These are phyloP conservation scores for Gastrophysa polygoni DNA, from an alignment of 2,888 invertebrate species.

Conservation along the genomic window DNA sequence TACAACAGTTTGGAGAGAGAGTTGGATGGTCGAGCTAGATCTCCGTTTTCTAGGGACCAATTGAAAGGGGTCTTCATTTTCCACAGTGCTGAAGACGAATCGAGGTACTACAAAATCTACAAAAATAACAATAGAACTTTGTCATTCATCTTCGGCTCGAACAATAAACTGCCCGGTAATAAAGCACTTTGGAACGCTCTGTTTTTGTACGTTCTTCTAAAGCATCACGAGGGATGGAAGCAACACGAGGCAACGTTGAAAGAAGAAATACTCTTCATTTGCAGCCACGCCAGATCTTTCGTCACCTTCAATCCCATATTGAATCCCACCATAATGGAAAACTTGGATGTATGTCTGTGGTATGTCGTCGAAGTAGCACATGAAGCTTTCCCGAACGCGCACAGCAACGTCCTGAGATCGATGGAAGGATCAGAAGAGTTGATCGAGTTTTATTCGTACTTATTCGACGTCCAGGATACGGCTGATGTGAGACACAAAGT, in stretches of 20 bases:
- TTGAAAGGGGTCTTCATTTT: slow-evolving; percentile 7
- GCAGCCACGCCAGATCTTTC: neutral
- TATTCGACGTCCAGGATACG: neutral
- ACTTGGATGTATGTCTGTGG: slow-evolving; percentile 9
- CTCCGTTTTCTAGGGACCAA: neutral
- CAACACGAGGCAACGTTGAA: neutral
- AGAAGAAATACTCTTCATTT: slow-evolving; percentile 1
- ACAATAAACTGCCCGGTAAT: slow-evolving; percentile 9
- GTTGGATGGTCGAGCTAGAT: neutral
- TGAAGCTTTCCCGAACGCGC: neutral
- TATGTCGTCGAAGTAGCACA: slow-evolving; percentile 9
- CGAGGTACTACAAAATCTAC: neutral
- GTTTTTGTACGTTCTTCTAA: slow-evolving; percentile 4
- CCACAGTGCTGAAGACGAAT: neutral
- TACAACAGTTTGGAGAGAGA: neutral
- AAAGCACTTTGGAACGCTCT: slow-evolving; percentile 9
- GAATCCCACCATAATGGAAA: slow-evolving; percentile 2
- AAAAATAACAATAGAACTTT: slow-evolving; percentile 8
- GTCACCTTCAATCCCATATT: neutral
- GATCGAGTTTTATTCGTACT: slow-evolving; percentile 6
- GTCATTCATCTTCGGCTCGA: neutral
- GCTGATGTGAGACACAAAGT: neutral
- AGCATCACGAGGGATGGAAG: slow-evolving; percentile 10
- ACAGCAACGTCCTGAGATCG: slow-evolving; percentile 3
- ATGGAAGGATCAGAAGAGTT: slow-evolving; percentile 4